Evolutionary conservation across 1,140 invertebrate genomes (phyloP).

Genomic region (Tetragonula clypearis): DNA sequence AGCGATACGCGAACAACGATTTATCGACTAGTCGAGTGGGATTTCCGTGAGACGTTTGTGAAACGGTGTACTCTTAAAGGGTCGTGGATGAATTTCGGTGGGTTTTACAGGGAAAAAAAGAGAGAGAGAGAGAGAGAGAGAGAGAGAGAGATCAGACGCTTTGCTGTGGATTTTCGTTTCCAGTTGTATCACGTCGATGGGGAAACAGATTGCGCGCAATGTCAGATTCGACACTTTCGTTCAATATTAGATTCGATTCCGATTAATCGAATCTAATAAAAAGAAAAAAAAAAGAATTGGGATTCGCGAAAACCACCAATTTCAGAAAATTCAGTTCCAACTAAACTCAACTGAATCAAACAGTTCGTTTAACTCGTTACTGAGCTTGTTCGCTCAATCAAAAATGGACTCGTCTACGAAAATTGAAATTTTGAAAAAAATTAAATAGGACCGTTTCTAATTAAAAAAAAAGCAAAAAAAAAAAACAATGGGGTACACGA

Average conservation of each 20-base stretch:
- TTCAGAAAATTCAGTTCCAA: too few species aligned
- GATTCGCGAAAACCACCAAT: too few species aligned
- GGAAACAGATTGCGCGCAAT: not conserved
- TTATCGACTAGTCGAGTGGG: not conserved
- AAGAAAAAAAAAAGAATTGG: too few species aligned
- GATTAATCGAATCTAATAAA: too few species aligned
- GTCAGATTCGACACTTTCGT: too few species aligned
- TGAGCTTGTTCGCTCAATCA: not conserved
- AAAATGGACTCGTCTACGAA: too few species aligned
- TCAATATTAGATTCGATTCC: too few species aligned
- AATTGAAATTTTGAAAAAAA: too few species aligned
- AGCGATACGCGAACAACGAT: not conserved
- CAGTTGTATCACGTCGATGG: not conserved
- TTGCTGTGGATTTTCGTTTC: not conserved
- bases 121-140: too few species aligned
- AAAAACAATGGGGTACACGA: not conserved
- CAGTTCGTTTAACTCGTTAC: not conserved
- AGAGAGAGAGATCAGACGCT: not conserved
- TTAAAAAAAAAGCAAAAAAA: too few species aligned
- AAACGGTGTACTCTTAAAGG: not conserved
- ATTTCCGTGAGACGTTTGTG: not conserved
- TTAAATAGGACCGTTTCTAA: too few species aligned
- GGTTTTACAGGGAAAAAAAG: not conserved
- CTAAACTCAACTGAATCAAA: not conserved
- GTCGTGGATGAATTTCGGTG: not conserved